Conservation (phyloP, 2,113 vertebrate species). For the Petrocephalus zakoni region DNA sequence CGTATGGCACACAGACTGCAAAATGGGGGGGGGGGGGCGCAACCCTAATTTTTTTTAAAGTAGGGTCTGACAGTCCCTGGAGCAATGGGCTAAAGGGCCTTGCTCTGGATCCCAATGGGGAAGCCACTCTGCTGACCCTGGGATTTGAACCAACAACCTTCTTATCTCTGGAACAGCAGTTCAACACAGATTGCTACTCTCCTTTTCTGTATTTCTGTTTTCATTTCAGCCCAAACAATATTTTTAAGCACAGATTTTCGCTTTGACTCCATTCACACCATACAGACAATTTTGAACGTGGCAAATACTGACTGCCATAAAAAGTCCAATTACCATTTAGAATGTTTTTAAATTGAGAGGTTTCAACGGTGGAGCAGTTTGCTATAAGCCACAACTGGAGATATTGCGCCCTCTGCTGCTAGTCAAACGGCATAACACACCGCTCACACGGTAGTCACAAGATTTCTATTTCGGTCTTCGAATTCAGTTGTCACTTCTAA, state of each 20-base stretch:
- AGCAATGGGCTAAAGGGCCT: not conserved
- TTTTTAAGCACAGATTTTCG: not conserved
- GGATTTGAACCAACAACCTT: not conserved
- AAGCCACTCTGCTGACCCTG: not conserved
- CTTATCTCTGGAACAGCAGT: not conserved
- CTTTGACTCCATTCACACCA: not conserved
- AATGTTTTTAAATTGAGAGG: not conserved
- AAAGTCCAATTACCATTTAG: not conserved
- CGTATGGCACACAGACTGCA: not conserved
- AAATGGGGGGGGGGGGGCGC: not conserved
- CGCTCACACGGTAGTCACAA: not conserved
- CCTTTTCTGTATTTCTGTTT: not conserved
- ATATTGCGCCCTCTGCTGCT: slow-evolving; percentile 37
- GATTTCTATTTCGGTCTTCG: not conserved
- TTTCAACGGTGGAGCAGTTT: not conserved
- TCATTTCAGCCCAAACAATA: not conserved
- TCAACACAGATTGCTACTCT: not conserved
- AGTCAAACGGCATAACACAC: not conserved
- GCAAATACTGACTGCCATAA: not conserved
- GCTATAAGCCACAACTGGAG: slow-evolving; percentile 8
- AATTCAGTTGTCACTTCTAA: not conserved
- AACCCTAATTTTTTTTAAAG: not conserved
- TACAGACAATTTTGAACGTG: not conserved
- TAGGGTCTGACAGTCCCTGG: not conserved
- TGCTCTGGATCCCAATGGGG: not conserved